These are phyloP conservation scores for Aythya baeri DNA, from an alignment of 2,113 vertebrate genomes.

Conservation along the genomic window DNA sequence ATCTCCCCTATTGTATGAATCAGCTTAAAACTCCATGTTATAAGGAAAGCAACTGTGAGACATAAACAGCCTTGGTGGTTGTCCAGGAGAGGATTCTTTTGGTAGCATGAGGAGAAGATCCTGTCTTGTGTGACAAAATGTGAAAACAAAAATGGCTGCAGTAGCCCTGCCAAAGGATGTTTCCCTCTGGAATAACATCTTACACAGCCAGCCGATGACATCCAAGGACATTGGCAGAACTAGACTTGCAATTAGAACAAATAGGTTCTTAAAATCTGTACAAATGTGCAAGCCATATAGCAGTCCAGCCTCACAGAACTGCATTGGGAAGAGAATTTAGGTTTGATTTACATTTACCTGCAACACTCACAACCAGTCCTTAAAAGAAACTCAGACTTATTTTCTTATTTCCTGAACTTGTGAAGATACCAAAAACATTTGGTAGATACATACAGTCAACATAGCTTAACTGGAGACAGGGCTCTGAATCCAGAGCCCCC, in stretches of 20 bases:
- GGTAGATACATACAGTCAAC: neutral
- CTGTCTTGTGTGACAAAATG: neutral
- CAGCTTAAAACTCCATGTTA: neutral
- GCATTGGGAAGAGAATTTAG: neutral
- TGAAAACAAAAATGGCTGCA: neutral
- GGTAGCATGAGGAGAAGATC: neutral
- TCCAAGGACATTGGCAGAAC: neutral
- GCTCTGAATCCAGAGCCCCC: neutral
- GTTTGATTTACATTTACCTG: neutral
- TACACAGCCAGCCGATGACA: neutral
- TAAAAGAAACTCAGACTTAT: neutral
- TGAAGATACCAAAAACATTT: neutral
- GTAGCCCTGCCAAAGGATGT: neutral
- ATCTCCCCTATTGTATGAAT: neutral
- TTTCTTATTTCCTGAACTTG: neutral
- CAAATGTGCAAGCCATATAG: neutral
- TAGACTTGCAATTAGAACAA: neutral
- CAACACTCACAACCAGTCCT: neutral
- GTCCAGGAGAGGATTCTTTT: neutral
- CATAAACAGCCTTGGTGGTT: neutral
- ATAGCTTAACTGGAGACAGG: neutral
- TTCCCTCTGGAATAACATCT: neutral
- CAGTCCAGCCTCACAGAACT: neutral
- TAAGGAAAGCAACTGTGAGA: neutral
- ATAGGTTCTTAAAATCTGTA: neutral